These are phyloP conservation scores for Stenchaetothrips biformis DNA, from an alignment of 2,888 invertebrate species.

Conservation along the genomic window DNA sequence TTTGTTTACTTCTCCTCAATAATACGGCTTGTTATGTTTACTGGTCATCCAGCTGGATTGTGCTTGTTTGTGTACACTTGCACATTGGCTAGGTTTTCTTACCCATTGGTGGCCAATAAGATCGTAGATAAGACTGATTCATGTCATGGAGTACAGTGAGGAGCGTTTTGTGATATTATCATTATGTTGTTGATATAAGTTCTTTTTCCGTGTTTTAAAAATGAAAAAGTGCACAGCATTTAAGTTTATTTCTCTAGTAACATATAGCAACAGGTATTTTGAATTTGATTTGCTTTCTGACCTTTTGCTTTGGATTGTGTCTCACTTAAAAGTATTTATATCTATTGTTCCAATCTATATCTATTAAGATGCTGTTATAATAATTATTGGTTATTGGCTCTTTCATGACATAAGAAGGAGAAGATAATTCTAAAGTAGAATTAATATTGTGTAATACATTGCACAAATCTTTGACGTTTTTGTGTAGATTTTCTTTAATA, in stretches of 20 bases:
- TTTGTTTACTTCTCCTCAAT: neutral
- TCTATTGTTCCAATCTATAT: neutral
- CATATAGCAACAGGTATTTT: neutral
- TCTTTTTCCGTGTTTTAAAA: too few relatives aligned
- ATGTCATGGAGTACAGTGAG: constrained; percentile 14
- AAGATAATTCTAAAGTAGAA: neutral
- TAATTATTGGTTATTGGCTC: neutral
- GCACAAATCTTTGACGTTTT: neutral
- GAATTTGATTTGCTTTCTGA: neutral
- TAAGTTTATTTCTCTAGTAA: neutral
- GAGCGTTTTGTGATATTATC: constrained; percentile 15
- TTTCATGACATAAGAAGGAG: neutral
- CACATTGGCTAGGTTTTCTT: neutral
- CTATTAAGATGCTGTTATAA: neutral
- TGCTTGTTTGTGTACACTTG: neutral
- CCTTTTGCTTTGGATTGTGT: neutral
- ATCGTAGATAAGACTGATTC: constrained; percentile 7
- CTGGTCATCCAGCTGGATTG: neutral
- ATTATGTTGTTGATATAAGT: neutral
- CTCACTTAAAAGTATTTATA: neutral
- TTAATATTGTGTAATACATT: neutral
- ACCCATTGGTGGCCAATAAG: neutral
- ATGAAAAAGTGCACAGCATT: neutral
- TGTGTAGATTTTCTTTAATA: neutral
- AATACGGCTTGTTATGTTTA: neutral